A percentile compares a stretch with the other conserved stretches of the same genome.
phyloP scores from a whole-genome alignment of 2,888 invertebrate species.

The Lasioglossum zephyrum region DNA sequence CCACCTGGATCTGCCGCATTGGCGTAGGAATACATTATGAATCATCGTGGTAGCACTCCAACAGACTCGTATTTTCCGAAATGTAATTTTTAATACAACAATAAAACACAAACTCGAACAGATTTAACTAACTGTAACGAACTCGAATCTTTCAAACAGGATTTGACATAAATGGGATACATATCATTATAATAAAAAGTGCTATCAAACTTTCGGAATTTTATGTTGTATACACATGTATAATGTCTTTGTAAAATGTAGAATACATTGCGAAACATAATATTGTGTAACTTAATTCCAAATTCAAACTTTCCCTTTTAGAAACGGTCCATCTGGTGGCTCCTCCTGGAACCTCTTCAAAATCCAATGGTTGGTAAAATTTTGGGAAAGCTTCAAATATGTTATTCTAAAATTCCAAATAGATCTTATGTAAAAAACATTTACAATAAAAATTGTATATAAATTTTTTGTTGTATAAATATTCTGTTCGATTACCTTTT shows the following conservation, averaged over 20 bases:
- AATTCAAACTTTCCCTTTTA: background rate
- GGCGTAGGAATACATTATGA: slow-evolving; percentile 62
- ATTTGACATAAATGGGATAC: background rate
- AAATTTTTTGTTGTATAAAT: background rate
- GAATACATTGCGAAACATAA: background rate
- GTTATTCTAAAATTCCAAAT: background rate
- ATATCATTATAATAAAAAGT: background rate
- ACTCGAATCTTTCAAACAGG: background rate
- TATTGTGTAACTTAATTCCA: background rate
- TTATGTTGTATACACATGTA: background rate
- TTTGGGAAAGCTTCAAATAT: background rate
- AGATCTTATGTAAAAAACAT: background rate
- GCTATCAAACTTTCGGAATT: background rate
- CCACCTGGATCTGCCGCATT: slow-evolving; percentile 70
- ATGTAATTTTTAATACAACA: background rate
- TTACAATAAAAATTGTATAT: background rate
- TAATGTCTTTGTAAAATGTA: background rate
- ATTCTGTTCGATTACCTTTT: background rate
- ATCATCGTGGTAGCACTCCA: background rate
- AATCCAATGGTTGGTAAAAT: background rate
- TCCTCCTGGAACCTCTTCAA: background rate
- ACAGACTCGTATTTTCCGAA: background rate
- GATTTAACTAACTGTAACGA: background rate
- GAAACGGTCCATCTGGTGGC: background rate
- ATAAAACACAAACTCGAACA: background rate